Percentiles rank a stretch among this genome's conserved stretches.
These are phyloP conservation scores for Thalassoma bifasciatum DNA, from an alignment of 2,113 vertebrate genomes.

Conservation along the genomic window DNA sequence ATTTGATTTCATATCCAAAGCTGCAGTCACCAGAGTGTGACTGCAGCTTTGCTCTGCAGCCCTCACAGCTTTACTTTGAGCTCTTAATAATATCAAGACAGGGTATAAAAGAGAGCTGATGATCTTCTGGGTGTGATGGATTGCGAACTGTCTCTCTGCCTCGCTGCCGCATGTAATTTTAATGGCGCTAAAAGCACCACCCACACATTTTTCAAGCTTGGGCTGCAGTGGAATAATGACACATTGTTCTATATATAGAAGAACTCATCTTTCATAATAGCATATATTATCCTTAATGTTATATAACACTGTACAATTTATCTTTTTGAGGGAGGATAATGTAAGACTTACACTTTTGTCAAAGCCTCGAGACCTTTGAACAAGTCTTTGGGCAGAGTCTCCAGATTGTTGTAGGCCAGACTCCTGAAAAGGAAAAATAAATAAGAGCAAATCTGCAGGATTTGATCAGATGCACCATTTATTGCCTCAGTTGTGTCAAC, in stretches of 20 bases:
- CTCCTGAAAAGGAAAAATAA: constrained; percentile 84
- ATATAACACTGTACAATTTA: constrained; percentile 1
- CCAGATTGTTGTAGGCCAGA: constrained; percentile 97
- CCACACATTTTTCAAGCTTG: constrained; percentile 69
- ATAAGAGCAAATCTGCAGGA: not conserved
- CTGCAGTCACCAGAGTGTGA: constrained; percentile 3
- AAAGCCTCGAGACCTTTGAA: constrained; percentile 98
- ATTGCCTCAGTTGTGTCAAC: not conserved
- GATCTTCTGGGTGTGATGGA: constrained; percentile 42
- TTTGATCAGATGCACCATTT: not conserved
- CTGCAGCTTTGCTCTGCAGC: constrained; percentile 8
- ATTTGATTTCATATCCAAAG: constrained; percentile 3
- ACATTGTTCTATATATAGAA: constrained; percentile 61
- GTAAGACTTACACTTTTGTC: constrained; percentile 94
- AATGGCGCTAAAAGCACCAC: constrained; percentile 67
- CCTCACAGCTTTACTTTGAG: constrained; percentile 21
- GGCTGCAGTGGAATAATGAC: constrained; percentile 61
- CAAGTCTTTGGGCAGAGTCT: constrained; percentile 96
- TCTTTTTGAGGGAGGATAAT: constrained; percentile 10
- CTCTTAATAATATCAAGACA: constrained; percentile 42
- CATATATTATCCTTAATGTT: not conserved
- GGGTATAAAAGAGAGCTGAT: constrained; percentile 7
- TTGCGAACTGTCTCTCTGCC: constrained; percentile 33
- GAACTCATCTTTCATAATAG: constrained; percentile 29
- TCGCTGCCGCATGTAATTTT: constrained; percentile 64